Base-by-base conservation (phyloP, 1,140 invertebrate species). In the Tigriopus japonicus region DNA sequence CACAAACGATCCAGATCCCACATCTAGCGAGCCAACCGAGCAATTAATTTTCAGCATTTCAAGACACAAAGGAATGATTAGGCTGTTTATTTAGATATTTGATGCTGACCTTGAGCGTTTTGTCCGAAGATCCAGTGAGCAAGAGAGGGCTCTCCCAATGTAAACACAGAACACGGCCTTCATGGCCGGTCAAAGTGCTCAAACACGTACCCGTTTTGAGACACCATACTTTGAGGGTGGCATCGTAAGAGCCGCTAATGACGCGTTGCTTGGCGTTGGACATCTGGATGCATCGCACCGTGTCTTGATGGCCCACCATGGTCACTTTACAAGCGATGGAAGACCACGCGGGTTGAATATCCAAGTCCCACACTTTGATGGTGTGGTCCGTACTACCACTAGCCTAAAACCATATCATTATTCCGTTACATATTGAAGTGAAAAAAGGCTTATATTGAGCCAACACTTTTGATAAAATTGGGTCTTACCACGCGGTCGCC, bases 331-430 rank as follows among this genome's bases (percentile, higher is more conserved):
- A 78, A 14, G 75, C 75, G 62, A 78, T 77, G 63, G 74, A 75
- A 9, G 75, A 76, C 76, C 76, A 78, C 61, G 70, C 71, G 42
- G 72, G 69, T 56, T 74, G 71, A 5, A 71, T 73, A 9, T 73
- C 74, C 51, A 78, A 66, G 68, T 76, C 76, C 76, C 76, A 78
- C 17, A 77, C 75, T 68, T 77, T 77, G 52, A 78, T 75, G 52
- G 74, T 76, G 62, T 66, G 69, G 64, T 78, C 76, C 51, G 70
- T 72, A 2, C 75, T 75, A 5, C 76, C 76, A 64, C 28, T 35
- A 9, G 28, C 28, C 28, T 35, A 35, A 35, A 35, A n/a, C n/a
- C n/a, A n/a, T n/a, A n/a, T 72, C 75, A 12, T 12, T n/a, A 12
- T 12, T n/a, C 12, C 42, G 42, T 12, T 43, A 12, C 42, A 43